Percentiles rank a stretch among this genome's conserved stretches.
phyloP scores from a whole-genome alignment of 2,888 invertebrate genomes.

The Athetis lepigone region DNA sequence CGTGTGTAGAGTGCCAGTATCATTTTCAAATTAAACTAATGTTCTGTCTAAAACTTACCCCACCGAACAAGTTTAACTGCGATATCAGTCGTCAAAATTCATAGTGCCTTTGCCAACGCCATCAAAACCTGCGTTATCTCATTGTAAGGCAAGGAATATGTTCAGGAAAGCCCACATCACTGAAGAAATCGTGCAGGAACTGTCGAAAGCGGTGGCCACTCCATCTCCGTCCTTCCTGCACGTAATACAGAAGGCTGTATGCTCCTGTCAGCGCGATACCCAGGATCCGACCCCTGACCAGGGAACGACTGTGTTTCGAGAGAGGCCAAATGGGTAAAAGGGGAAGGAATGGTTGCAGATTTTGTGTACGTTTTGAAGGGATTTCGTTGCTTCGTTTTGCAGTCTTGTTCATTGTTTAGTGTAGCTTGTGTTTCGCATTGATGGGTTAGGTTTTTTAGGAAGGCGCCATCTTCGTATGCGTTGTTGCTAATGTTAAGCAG shows the following conservation, averaged over 20 bases:
- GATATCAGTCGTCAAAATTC: not conserved
- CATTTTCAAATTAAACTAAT: not conserved
- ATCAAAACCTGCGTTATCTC: slow-evolving; percentile 12
- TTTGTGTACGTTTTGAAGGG: slow-evolving; percentile 21
- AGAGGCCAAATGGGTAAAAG: slow-evolving; percentile 37
- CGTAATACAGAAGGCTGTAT: slow-evolving; percentile 49
- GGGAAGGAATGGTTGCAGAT: slow-evolving; percentile 12
- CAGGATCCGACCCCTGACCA: slow-evolving; percentile 28
- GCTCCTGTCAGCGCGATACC: slow-evolving; percentile 41
- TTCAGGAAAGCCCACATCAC: slow-evolving; percentile 43
- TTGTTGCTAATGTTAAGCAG: not conserved
- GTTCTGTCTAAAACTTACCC: not conserved
- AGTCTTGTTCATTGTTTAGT: slow-evolving; percentile 1
- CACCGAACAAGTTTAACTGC: too few species aligned
- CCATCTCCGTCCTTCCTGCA: slow-evolving; percentile 46
- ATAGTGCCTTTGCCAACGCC: slow-evolving; percentile 9
- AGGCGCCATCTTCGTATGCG: not conserved
- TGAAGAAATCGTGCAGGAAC: slow-evolving; percentile 22
- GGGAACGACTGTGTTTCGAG: slow-evolving; percentile 7
- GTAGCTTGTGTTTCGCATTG: slow-evolving; percentile 14
- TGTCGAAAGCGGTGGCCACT: slow-evolving; percentile 30
- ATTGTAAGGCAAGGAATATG: slow-evolving; percentile 41
- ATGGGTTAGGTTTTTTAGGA: not conserved
- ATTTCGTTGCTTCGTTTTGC: slow-evolving; percentile 16
- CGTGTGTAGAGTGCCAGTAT: too few species aligned